Evolutionary conservation across 2,113 vertebrate genomes (phyloP), one percentile per base, ranked within the genome.

Genomic region (Cyphomyrus plagiostoma): DNA sequence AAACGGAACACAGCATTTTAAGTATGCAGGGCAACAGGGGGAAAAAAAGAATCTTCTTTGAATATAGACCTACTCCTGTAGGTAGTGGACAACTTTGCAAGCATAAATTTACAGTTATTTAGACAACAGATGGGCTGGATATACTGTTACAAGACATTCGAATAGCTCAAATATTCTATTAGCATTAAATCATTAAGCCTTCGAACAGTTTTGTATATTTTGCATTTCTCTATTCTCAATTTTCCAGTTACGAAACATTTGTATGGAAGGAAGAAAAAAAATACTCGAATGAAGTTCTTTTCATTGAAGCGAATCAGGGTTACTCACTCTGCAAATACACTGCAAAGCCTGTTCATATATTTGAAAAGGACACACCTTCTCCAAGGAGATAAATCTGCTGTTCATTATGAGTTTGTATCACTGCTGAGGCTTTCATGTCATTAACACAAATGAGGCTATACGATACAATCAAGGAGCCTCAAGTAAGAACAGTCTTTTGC

Each of bases 311-410:
- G 13, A 42, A 17, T 42, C 74, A 90, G 87, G 21, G 3, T 70
- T 70, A 26, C 62, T 70, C 62, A 70, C 62, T 13, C 62, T 70
- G n/a, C n/a, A 70, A 48, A 46, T 88, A 42, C 50, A 52, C 13
- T 66, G 74, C 66, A 15, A 58, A 45, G 13, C 52, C 35, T 88
- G 74, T 90, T 77, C 82, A 52, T 62, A 49, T 82, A 46, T 82
- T 21, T 82, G 19, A 74, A 21, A 50, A 53, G 74, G 70, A 83
- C 26, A 88, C 87, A 88, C 19, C 89, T 88, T 52, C 26, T 30
- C 39, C 8, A 6, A 53, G 42, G 26, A 83, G 19, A 83, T 19
- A 39, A 48, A 23, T 46, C 82, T 84, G 46, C 49, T 53, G 89
- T 35, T n/a, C 89, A 88, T 49, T 88, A 42, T 49, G 4, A 77